Conservation (phyloP, 2,888 invertebrate species). For the Hemithea aestivaria region DNA sequence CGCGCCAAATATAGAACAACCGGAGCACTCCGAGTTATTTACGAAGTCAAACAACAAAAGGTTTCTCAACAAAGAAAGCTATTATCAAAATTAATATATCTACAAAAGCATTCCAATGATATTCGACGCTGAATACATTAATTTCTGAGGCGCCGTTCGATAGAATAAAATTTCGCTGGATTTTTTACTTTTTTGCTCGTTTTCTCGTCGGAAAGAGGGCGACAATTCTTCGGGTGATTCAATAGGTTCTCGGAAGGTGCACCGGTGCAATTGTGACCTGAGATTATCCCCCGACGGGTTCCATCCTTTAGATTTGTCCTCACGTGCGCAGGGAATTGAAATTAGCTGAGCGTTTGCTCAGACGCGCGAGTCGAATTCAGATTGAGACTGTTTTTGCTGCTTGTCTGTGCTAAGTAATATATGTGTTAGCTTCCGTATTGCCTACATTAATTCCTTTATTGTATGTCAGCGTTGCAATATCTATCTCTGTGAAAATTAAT, state of each 20-base stretch:
- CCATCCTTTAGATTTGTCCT: conserved; percentile 18
- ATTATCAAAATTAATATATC: conserved; percentile 32
- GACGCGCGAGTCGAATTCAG: no score
- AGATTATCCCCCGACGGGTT: conserved; percentile 25
- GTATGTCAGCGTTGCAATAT: no score
- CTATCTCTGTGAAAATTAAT: no score
- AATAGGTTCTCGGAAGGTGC: conserved; percentile 37
- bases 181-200: conserved; percentile 25
- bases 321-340: conserved; percentile 17
- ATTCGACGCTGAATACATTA: conserved; percentile 31
- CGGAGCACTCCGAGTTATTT: conserved; percentile 24
- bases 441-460: no score
- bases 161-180: conserved; percentile 19
- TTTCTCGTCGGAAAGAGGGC: conserved; percentile 23
- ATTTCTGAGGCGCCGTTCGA: conserved; percentile 25
- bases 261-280: conserved; percentile 30
- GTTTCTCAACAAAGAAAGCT: conserved; percentile 27
- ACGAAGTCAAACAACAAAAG: conserved; percentile 27
- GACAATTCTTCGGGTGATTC: conserved; percentile 51
- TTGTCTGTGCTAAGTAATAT: no score
- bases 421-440: no score
- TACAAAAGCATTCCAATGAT: conserved; percentile 29
- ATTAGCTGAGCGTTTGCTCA: conserved; percentile 15
- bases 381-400: no score
- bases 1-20: conserved; percentile 22